A percentile compares a stretch with the other conserved stretches of the same genome.
These are phyloP conservation scores for Neocloeon triangulifer DNA, from an alignment of 1,140 invertebrate species.

Conservation along the genomic window DNA sequence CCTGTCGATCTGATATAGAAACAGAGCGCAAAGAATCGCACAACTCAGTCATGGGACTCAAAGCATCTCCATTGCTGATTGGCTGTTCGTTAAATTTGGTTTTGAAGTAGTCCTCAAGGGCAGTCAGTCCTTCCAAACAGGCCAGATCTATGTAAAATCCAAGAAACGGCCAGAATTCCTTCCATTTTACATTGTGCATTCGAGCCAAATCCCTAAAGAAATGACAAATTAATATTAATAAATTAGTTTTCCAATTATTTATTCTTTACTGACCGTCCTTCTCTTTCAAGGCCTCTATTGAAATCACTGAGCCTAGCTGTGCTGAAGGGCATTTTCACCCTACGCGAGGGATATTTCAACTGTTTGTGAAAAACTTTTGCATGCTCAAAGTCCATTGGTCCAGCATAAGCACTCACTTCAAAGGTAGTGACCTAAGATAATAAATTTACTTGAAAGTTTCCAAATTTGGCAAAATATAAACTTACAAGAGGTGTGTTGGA, in stretches of 20 bases:
- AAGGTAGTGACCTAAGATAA: slow-evolving; percentile 15
- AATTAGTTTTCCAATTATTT: slow-evolving; percentile 2
- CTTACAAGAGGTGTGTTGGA: slow-evolving; percentile 35
- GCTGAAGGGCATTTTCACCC: slow-evolving; percentile 12
- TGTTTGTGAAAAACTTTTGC: slow-evolving; percentile 47
- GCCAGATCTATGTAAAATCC: slow-evolving; percentile 53
- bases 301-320: slow-evolving; percentile 45
- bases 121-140: slow-evolving; percentile 37
- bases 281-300: slow-evolving; percentile 61
- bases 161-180: slow-evolving; percentile 77
- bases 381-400: slow-evolving; percentile 54
- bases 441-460: slow-evolving; percentile 8
- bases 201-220: slow-evolving; percentile 40
- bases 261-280: slow-evolving; percentile 34
- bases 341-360: slow-evolving; percentile 57
- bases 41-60: slow-evolving; percentile 29
- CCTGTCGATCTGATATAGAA: slow-evolving; percentile 18
- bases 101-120: slow-evolving; percentile 50
- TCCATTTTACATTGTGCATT: slow-evolving; percentile 53
- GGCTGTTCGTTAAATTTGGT: slow-evolving; percentile 15
- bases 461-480: too few relatives aligned
- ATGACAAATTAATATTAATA: slow-evolving; percentile 7
- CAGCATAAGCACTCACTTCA: slow-evolving; percentile 58
- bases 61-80: slow-evolving; percentile 8
- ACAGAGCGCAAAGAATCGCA: slow-evolving; percentile 27